These are phyloP conservation scores for Apostichopus parvimensis DNA, from an alignment of 35 echinoderm and acorn worm genomes.

Conservation along the genomic window DNA sequence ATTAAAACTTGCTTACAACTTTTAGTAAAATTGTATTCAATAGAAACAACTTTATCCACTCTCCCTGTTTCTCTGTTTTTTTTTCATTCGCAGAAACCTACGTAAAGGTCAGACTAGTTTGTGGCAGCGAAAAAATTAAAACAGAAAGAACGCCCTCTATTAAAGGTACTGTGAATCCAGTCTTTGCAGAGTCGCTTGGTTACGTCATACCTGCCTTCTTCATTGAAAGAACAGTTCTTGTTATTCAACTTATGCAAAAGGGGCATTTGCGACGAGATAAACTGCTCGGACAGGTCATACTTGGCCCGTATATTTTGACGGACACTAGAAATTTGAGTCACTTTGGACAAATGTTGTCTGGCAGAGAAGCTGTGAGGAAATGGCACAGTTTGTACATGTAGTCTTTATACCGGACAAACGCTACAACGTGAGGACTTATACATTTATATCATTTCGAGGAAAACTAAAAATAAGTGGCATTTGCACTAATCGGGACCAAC, in stretches of 20 bases:
- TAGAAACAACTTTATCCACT: no score
- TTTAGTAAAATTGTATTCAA: no score
- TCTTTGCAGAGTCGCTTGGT: conserved; percentile 73
- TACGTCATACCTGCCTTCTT: conserved; percentile 75
- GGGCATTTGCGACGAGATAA: conserved; percentile 77
- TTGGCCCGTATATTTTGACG: conserved; percentile 77
- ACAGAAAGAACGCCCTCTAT: conserved; percentile 69
- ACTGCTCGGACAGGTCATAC: conserved; percentile 68
- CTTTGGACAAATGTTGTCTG: conserved; percentile 77
- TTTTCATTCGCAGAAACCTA: conserved; percentile 75
- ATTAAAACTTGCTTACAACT: no score
- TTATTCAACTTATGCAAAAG: conserved; percentile 83
- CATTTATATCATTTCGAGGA: not conserved
- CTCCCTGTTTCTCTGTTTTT: not conserved
- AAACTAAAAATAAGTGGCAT: not conserved
- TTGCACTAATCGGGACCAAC: not conserved
- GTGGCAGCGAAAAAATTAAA: conserved; percentile 77
- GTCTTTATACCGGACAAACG: not conserved
- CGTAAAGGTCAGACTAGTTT: conserved; percentile 79
- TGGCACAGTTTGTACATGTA: conserved; percentile 85
- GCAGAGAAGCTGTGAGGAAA: conserved; percentile 70
- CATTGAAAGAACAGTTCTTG: conserved; percentile 69
- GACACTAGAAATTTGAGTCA: conserved; percentile 73
- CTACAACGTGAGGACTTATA: not conserved
- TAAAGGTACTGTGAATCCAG: conserved; percentile 63